Percentiles rank a stretch among this genome's conserved stretches.
Conservation (phyloP, 1,140 invertebrate genomes). For the Zaprionus camerounensis region DNA sequence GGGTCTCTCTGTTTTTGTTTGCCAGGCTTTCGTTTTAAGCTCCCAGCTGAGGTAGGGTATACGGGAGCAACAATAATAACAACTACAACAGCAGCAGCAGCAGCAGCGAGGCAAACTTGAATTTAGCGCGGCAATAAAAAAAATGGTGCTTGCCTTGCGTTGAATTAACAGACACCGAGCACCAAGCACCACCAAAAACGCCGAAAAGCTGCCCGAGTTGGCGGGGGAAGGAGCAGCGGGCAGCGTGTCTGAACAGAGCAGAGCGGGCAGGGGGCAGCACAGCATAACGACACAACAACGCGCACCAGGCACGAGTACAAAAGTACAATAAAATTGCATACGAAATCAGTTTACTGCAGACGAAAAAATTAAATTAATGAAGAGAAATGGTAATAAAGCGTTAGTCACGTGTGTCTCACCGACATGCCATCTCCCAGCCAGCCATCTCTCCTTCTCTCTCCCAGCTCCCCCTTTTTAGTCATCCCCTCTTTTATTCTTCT, state of each 20-base stretch:
- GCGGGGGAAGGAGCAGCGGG: neutral
- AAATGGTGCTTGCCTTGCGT: slow-evolving; percentile 57
- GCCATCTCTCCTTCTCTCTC: neutral
- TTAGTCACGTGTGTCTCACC: slow-evolving; percentile 72
- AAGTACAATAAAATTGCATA: slow-evolving; percentile 82
- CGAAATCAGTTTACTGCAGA: slow-evolving; percentile 82
- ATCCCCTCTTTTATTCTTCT: neutral
- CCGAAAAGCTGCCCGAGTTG: neutral
- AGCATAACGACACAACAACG: slow-evolving; percentile 74
- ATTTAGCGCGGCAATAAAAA: slow-evolving; percentile 80
- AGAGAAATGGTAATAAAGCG: slow-evolving; percentile 82
- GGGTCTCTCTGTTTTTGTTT: slow-evolving; percentile 1
- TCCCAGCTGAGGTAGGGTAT: slow-evolving; percentile 23
- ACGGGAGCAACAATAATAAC: slow-evolving; percentile 7
- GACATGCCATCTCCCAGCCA: slow-evolving; percentile 23
- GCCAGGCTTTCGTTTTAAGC: slow-evolving; percentile 4
- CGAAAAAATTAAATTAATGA: slow-evolving; percentile 82
- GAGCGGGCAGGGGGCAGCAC: slow-evolving; percentile 12
- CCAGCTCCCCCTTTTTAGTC: neutral
- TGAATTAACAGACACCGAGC: slow-evolving; percentile 51
- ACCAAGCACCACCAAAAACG: slow-evolving; percentile 42
- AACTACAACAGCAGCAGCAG: slow-evolving; percentile 24
- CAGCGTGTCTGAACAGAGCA: neutral
- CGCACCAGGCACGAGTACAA: slow-evolving; percentile 78
- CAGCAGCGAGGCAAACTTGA: slow-evolving; percentile 61